These are phyloP conservation scores for Orussus abietinus DNA, from an alignment of 1,140 invertebrate genomes.

Conservation along the genomic window DNA sequence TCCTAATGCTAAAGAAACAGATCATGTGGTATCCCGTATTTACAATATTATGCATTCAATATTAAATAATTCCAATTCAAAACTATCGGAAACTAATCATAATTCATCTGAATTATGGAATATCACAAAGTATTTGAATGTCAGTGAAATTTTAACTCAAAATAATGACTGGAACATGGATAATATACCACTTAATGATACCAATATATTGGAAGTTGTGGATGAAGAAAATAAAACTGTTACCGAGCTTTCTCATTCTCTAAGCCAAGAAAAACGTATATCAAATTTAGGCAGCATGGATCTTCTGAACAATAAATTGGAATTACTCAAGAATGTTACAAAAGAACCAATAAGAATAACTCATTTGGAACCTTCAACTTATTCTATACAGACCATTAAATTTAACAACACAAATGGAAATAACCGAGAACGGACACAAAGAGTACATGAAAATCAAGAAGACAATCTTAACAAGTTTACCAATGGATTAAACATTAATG, in stretches of 20 bases:
- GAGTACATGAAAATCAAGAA: background rate
- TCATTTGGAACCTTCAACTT: background rate
- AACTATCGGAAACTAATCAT: background rate
- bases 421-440: background rate
- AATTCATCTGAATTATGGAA: conserved; percentile 3
- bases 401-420: background rate
- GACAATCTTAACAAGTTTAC: background rate
- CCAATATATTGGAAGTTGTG: background rate
- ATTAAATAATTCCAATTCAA: conserved; percentile 12
- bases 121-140: conserved; percentile 1
- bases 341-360: background rate
- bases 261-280: background rate
- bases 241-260: no score
- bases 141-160: conserved; percentile 5
- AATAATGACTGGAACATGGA: background rate
- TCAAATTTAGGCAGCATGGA: conserved; percentile 24
- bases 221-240: background rate
- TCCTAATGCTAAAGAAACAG: conserved; percentile 11
- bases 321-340: background rate
- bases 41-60: conserved; percentile 16
- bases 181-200: background rate
- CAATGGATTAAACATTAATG: conserved; percentile 26
- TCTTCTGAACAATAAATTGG: conserved; percentile 15
- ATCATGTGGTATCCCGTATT: conserved; percentile 24
- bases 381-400: background rate